Evolutionary conservation across 2,888 invertebrate species (phyloP), one percentile per base, ranked within the genome.

Genomic region (Carterocephalus palaemon): DNA sequence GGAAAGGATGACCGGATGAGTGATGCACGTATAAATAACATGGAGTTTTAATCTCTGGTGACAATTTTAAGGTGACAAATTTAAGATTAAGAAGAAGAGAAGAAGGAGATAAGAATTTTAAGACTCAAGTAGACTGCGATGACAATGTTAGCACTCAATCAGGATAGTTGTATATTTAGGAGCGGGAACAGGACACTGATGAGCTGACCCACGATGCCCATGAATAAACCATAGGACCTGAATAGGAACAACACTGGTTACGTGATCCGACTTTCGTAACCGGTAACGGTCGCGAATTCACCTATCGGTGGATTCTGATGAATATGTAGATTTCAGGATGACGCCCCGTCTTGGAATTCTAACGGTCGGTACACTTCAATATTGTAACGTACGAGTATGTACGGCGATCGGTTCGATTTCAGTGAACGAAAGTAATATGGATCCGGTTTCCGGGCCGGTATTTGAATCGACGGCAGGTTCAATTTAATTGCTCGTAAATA

Each of bases 341-440:
- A 79, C 74, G 73, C 64, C 60, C 62, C 55, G 73, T 67, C 73
- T 59, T 55, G 78, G 80, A 80, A 80, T 81, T 61, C 68, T 83
- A 84, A 83, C 85, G 84, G 84, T 83, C 52, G 70, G 70, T 62
- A 70, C 62, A 79, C 76, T 76, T 81, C 62, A 68, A 72, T 70
- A 75, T 74, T 74, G 62, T 56, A 31, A 39, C 12, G 15, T 39
- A 31, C 17, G 23, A 16, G 34, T 22, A 36, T 19, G 16, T 34
- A 53, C 40, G n/a, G 45, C 45, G 48, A 54, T 49, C 49, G 51
- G 55, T 36, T 65, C 53, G 55, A 55, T 63, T 64, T 64, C 62
- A 60, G 50, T 42, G 48, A 57, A 48, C 52, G 64, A 60, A 63
- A 61, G 59, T 60, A 53, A 56, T 48, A 53, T 48, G 38, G 41